Base-by-base conservation (phyloP, 2,113 vertebrate species). In the Eptesicus fuscus region DNA sequence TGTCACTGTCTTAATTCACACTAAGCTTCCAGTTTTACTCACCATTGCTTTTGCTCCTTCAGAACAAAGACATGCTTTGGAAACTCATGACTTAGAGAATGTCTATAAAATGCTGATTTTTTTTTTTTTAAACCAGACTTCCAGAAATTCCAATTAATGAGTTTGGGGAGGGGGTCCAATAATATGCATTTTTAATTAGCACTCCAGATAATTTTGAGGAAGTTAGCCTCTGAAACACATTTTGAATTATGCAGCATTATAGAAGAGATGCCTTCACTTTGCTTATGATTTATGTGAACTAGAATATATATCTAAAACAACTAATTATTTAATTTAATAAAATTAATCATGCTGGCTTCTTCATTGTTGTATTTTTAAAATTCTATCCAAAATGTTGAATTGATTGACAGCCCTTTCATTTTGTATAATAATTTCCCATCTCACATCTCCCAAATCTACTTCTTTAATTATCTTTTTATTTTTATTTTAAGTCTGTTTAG, bases 241-340 rank as follows among this genome's bases (percentile, higher is more conserved):
- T 92, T 92, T 86, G 47, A 51, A 83, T 73, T 53, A 30, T 71
- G 20, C 8, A 83, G 7, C 25, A 84, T 23, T 88, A 22, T 70
- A 69, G 9, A 59, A 82, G 42, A 94, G 9, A 80, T 91, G 7
- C 20, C 14, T 28, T 70, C 23, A 44, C 37, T 85, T 71, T 85
- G 37, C 6, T 18, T 77, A 18, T 37, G 23, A 30, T 51, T 84
- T 84, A 80, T 91, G n/a, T 53, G 17, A 88, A 69, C 6, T 77
- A 42, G 83, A 63, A 70, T 77, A 73, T 65, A 88, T 35, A 73
- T 4, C 49, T 90, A 76, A 92, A 69, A 51, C 86, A 92, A 42
- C 9, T 42, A 77, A 63, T 56, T 90, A 63, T 83, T 96, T 91
- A 49, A 82, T 51, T 90, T 61, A 69, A 92, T 76, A 76, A 70